Conservation (phyloP, 2,113 vertebrate genomes). For the Apteryx mantelli region DNA sequence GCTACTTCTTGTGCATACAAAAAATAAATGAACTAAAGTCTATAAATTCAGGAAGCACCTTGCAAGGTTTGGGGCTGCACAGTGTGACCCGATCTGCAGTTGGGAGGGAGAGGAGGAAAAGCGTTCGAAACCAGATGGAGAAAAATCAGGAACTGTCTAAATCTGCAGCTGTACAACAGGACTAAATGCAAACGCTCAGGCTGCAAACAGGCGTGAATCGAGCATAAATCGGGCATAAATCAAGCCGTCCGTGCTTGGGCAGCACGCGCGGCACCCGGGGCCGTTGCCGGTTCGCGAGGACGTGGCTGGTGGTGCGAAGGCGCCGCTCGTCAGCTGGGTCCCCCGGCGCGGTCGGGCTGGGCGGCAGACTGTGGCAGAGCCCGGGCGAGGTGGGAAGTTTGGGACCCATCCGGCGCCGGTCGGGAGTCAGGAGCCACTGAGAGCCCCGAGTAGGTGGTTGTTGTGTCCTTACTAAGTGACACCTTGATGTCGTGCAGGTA, state of each 20-base stretch:
- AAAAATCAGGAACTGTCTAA: background rate
- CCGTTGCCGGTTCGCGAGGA: accelerated
- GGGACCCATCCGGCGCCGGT: background rate
- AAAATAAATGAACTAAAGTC: background rate
- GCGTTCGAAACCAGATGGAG: background rate
- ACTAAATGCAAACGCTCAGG: background rate
- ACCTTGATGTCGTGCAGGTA: background rate
- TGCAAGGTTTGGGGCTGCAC: background rate
- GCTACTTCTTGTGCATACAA: background rate
- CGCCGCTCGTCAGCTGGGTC: background rate
- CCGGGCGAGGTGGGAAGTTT: background rate
- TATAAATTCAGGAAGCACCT: background rate
- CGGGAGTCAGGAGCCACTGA: background rate
- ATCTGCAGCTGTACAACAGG: background rate
- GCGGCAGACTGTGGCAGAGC: background rate
- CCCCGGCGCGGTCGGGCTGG: background rate
- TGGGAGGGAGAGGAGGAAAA: background rate
- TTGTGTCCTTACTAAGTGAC: background rate
- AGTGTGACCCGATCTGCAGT: background rate
- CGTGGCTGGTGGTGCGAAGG: accelerated
- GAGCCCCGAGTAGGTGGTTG: background rate
- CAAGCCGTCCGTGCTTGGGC: background rate
- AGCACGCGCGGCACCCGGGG: accelerated
- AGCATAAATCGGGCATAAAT: background rate
- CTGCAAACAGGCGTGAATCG: background rate